Conservation (phyloP, 2,888 invertebrate species). For the Rapana venosa region DNA sequence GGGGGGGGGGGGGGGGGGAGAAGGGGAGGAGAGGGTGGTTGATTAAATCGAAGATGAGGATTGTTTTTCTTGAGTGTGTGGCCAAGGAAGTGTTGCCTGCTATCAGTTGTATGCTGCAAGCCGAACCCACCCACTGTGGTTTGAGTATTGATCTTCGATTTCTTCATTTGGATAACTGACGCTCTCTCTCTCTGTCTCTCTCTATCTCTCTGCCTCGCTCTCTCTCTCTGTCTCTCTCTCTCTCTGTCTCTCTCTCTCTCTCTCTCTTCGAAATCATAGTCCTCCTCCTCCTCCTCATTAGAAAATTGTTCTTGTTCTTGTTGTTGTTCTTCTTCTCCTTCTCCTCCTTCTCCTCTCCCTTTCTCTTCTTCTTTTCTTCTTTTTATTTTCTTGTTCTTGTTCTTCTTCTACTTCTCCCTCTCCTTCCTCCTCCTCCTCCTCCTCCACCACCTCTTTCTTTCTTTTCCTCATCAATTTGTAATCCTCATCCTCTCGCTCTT, state of each 20-base stretch:
- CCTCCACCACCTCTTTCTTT: neutral
- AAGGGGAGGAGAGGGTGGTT: neutral
- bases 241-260: constrained; percentile 5
- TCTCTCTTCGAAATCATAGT: neutral
- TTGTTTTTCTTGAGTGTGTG: neutral
- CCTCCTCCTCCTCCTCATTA: constrained; percentile 7
- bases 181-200: no score
- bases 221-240: constrained; percentile 34
- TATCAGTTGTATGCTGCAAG: no score
- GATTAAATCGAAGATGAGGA: neutral
- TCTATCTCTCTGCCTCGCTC: neutral
- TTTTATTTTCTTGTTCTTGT: neutral
- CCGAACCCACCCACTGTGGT: no score
- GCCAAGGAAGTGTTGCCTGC: no score
- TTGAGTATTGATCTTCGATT: no score
- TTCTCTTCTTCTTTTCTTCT: neutral
- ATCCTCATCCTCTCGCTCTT: neutral
- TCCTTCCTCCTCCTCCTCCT: neutral
- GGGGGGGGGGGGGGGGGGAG: neutral
- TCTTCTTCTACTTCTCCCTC: neutral
- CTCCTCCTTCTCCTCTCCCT: neutral
- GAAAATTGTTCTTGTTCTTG: neutral
- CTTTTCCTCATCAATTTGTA: no score
- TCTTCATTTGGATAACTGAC: no score
- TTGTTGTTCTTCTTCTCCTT: neutral